Evolutionary conservation across 2,113 vertebrate genomes (phyloP).

Genomic region (Corythornis cristatus): DNA sequence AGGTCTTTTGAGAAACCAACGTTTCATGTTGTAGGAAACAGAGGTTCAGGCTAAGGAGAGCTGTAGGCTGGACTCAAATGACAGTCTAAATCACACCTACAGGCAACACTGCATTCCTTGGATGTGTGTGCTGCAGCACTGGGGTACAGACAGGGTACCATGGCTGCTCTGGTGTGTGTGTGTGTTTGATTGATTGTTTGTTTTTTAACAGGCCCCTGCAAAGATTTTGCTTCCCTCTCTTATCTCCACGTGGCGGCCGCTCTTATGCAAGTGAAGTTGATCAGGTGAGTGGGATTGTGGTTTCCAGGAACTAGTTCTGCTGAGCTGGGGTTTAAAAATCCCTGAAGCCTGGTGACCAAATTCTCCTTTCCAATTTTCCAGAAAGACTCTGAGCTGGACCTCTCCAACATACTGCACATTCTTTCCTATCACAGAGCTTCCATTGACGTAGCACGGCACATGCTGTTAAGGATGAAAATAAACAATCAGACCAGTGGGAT

Average conservation of each 20-base stretch:
- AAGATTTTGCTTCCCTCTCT: constrained; percentile 16
- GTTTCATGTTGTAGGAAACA: neutral
- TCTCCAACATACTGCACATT: neutral
- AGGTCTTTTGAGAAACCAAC: constrained; percentile 1
- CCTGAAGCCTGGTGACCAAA: neutral
- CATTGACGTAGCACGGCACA: neutral
- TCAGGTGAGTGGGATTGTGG: constrained; percentile 66
- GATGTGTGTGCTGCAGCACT: neutral
- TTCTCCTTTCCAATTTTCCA: neutral
- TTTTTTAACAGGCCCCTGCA: constrained; percentile 51
- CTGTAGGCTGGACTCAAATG: neutral
- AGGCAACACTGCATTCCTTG: neutral
- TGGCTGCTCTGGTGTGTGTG: neutral
- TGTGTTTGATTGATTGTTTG: neutral
- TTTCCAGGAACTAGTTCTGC: neutral
- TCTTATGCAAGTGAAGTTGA: constrained; percentile 64
- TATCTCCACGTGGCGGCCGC: neutral
- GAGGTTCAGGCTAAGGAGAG: neutral
- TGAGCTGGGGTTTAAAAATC: constrained; percentile 1
- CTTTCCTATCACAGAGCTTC: constrained; percentile 11
- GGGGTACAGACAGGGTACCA: neutral
- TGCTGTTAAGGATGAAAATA: constrained; percentile 47
- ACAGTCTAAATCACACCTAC: neutral
- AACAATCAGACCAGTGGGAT: neutral
- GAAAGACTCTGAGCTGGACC: neutral